Evolutionary conservation across 2,113 vertebrate species (phyloP).

Genomic region (Pelmatolapia mariae): DNA sequence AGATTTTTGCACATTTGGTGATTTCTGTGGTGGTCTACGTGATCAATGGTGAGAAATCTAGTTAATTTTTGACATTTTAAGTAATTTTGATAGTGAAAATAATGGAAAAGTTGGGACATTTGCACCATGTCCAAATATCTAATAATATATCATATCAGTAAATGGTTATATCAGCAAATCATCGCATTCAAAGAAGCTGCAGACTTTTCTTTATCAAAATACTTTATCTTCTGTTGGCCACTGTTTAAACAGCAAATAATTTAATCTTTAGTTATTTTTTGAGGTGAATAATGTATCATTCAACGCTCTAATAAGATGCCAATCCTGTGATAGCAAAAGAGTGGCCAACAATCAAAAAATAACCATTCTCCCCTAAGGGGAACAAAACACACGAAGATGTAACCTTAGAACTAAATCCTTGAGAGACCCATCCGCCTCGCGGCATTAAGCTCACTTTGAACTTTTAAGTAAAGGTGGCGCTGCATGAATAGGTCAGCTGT

Average conservation of each 20-base stretch:
- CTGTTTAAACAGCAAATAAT: neutral
- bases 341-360: neutral
- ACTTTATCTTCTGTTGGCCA: neutral
- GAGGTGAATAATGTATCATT: neutral
- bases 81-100: neutral
- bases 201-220: neutral
- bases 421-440: neutral
- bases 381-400: neutral
- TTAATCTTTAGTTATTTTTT: neutral
- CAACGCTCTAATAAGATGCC: neutral
- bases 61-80: neutral
- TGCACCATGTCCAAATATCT: neutral
- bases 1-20: neutral
- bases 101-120: neutral
- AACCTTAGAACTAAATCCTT: neutral
- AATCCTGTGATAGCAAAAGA: neutral
- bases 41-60: neutral
- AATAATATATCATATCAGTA: neutral
- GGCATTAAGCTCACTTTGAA: neutral
- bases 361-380: neutral
- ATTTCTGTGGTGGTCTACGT: neutral
- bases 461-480: neutral
- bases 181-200: neutral
- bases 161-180: neutral
- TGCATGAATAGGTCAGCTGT: neutral